phyloP scores from a whole-genome alignment of 2,113 vertebrate species.

The Semicossyphus pulcher region DNA sequence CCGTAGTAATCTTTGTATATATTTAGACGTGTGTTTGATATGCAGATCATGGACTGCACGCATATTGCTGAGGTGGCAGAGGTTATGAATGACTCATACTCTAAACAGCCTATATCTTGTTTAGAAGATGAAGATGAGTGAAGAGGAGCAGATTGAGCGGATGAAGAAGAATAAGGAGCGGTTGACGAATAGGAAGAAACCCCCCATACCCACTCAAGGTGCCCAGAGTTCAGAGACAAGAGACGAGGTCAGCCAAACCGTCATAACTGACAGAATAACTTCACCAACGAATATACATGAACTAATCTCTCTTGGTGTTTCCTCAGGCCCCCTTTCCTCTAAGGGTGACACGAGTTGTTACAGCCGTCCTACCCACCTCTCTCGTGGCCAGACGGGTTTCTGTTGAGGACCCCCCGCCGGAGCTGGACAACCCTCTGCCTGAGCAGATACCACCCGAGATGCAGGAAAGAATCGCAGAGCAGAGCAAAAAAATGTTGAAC shows the following conservation, averaged over 20 bases:
- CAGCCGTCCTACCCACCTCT: slow-evolving; percentile 78
- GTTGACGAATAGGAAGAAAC: slow-evolving; percentile 70
- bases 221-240: slow-evolving; percentile 45
- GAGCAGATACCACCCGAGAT: slow-evolving; percentile 72
- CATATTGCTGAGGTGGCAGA: not conserved
- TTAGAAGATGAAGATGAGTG: slow-evolving; percentile 77
- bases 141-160: slow-evolving; percentile 79
- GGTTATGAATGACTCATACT: slow-evolving; percentile 33
- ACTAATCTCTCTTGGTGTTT: slow-evolving; percentile 14
- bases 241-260: slow-evolving; percentile 67
- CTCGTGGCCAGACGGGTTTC: slow-evolving; percentile 81
- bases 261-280: not conserved
- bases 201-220: slow-evolving; percentile 19
- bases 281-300: not conserved
- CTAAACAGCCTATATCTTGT: slow-evolving; percentile 27
- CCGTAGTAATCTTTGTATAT: not conserved
- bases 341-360: slow-evolving; percentile 80
- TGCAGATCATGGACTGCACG: not conserved
- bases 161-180: slow-evolving; percentile 78
- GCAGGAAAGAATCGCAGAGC: slow-evolving; percentile 40
- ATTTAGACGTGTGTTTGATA: not conserved
- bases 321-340: slow-evolving; percentile 76
- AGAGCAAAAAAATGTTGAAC: slow-evolving; percentile 39
- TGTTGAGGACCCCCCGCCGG: slow-evolving; percentile 79
- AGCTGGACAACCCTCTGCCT: slow-evolving; percentile 67